Evolutionary conservation across 2,797 vertebrate species (phyloP), one percentile per base, ranked within the genome.

Genomic region (Rachycentron canadum): DNA sequence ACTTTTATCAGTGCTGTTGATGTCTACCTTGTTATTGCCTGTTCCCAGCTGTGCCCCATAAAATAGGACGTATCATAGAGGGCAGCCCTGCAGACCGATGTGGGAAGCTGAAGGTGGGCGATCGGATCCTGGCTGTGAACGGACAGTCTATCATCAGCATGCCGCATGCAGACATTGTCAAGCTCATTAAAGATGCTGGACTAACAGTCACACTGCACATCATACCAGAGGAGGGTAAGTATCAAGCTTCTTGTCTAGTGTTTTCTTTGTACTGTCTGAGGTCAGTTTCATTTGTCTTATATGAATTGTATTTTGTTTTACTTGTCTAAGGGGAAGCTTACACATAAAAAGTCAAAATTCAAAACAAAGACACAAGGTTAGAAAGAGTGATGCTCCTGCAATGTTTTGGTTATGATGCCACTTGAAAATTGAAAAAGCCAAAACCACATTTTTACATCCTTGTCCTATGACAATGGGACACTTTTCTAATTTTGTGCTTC

Each of bases 141-240:
- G 95, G 97, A 92, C 98, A 99, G 94, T 99, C 97, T 79, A 99
- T 99, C 91, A 97, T 99, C 93, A 99, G 96, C 94, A 99, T 99
- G 98, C 98, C 98, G 84, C 98, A 99, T 65, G 98, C 98, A 64
- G 98, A 99, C 93, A 99, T 99, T 38, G 98, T 99, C 91, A 99
- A 99, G 91, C 96, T 99, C 88, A 99, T 99, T 94, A 99, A 99
- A 94, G 98, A 99, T 40, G 98, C 98, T 6, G 98, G 98, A 73
- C 97, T 99, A 76, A 98, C 97, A 43, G 98, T 99, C 90, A 99
- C 97, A 59, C 97, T 99, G 89, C 97, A 98, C 94, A 98, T 99
- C 95, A 97, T 99, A 91, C 98, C 98, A 81, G 98, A 99, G 93
- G 98, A 99, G 94, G 97, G 98, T 98, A 92, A 95, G 97, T 74